Base-by-base conservation (phyloP, 2,113 vertebrate species). In the Narcine bancroftii region DNA sequence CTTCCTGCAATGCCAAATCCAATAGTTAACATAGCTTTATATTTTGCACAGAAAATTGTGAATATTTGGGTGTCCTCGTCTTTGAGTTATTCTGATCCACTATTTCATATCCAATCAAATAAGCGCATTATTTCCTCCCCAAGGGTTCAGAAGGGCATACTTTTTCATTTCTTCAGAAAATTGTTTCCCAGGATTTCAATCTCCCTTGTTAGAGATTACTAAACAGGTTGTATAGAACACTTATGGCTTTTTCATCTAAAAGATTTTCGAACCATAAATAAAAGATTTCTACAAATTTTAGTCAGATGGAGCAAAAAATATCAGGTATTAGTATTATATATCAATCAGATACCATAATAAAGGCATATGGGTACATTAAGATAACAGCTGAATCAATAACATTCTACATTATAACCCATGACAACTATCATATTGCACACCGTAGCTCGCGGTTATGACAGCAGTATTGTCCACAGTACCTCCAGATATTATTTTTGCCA, bases 101-200 rank as follows among this genome's bases (percentile, higher is more conserved):
- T 95, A 95, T 97, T 98, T 98, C 96, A 95, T 97, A 98, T 98
- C 98, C 94, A 96, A 97, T 95, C 96, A 96, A 98, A 97, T 95
- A 94, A 95, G 94, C 93, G 96, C 96, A 95, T 97, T 97, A 97
- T 97, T 97, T 97, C 98, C 97, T n/a, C 98, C 89, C 97, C 96
- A 96, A 96, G 97, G 97, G 98, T 98, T 99, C 97, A 97, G 95
- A 94, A 98, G 98, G 98, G 96, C 98, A 98, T 92, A 96, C 96
- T 95, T 97, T 98, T 99, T 98, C 98, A 99, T 99, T 99, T 99
- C 97, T 97, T 96, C 96, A 98, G 99, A 99, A 99, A 99, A 99
- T 99, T 99, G 98, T 99, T 99, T 99, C 97, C 96, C 97, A 95
- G 97, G 97, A 98, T 99, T 99, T 99, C 98, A 99, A 99, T 99